Evolutionary conservation across 2,888 invertebrate genomes (phyloP), one percentile per base, ranked within the genome.

Genomic region (Drosophila pseudotakahashii): DNA sequence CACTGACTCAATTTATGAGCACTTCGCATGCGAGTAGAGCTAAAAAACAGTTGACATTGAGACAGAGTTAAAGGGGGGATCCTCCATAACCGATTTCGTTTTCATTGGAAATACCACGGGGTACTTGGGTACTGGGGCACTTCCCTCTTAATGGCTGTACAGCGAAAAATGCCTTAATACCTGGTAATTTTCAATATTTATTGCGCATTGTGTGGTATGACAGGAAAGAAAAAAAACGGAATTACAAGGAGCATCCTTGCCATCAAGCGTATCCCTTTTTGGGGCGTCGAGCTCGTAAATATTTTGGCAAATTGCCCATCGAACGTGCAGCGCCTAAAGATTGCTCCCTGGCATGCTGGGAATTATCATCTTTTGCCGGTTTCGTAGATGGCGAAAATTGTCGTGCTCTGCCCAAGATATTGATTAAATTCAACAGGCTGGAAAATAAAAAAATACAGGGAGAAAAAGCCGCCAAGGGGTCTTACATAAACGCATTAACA

Each of bases 241-340:
- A 51, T 37, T 50, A 19, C 48, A 57, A 36, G 68, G 67, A 67
- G 51, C 41, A 61, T 69, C 72, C 63, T 66, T 66, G 69, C 60
- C 60, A 55, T 69, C 64, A 69, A 67, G 64, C 14, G 54, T 54
- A 55, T 45, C 45, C 63, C 68, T 76, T 73, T 77, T 74, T 58
- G 62, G 83, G 79, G 76, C 78, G 85, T 82, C 61, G 68, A 32
- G 76, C 79, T 86, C 86, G 79, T 84, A 86, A 84, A 84, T 86
- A 77, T 78, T 79, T 83, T 81, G 79, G 84, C 86, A 84, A 83
- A 84, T 86, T 84, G 76, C 83, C 73, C 68, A 37, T 13, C 48
- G 68, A 34, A 77, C 81, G 84, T 84, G 84, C 78, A 45, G 39
- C 72, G 80, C 73, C 61, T 82, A 68, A 54, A 58, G 57, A 82